These are phyloP conservation scores for Dryobota labecula DNA, from an alignment of 2,888 invertebrate species.

Conservation along the genomic window DNA sequence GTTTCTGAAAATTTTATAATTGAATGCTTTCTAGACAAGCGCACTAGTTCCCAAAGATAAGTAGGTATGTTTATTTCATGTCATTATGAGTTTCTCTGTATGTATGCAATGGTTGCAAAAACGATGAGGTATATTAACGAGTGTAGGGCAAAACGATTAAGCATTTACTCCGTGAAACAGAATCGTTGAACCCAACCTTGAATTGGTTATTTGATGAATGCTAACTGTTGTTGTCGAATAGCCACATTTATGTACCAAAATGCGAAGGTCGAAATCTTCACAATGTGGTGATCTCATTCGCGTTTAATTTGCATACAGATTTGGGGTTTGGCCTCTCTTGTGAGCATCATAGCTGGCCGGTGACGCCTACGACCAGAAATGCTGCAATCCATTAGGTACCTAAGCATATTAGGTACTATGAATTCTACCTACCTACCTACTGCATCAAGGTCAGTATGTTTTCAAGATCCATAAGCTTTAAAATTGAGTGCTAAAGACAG, in stretches of 20 bases:
- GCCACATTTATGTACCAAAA: slow-evolving; percentile 63
- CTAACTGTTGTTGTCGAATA: slow-evolving; percentile 54
- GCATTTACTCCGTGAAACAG: slow-evolving; percentile 25
- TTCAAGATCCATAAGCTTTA: slow-evolving; percentile 22
- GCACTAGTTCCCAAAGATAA: slow-evolving; percentile 35
- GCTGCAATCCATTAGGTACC: slow-evolving; percentile 42
- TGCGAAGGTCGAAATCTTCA: slow-evolving; percentile 66
- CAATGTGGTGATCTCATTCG: slow-evolving; percentile 82
- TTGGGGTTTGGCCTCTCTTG: slow-evolving; percentile 77
- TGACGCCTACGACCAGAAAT: slow-evolving; percentile 66
- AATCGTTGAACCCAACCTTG: slow-evolving; percentile 55
- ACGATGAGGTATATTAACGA: slow-evolving; percentile 12
- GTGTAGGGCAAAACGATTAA: slow-evolving; percentile 30
- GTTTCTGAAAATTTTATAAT: slow-evolving; percentile 18
- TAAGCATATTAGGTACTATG: slow-evolving; percentile 30
- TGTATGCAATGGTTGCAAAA: slow-evolving; percentile 32
- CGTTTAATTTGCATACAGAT: slow-evolving; percentile 80
- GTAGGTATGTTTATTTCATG: slow-evolving; percentile 25
- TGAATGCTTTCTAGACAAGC: slow-evolving; percentile 19
- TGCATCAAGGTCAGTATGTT: slow-evolving; percentile 41
- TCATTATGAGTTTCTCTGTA: slow-evolving; percentile 14
- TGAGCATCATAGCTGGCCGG: slow-evolving; percentile 67
- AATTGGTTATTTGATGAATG: slow-evolving; percentile 39
- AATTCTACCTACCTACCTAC: slow-evolving; percentile 11
- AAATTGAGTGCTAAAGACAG: slow-evolving; percentile 37